Conservation (phyloP, 2,888 invertebrate genomes). For the Meandrusa payeni region DNA sequence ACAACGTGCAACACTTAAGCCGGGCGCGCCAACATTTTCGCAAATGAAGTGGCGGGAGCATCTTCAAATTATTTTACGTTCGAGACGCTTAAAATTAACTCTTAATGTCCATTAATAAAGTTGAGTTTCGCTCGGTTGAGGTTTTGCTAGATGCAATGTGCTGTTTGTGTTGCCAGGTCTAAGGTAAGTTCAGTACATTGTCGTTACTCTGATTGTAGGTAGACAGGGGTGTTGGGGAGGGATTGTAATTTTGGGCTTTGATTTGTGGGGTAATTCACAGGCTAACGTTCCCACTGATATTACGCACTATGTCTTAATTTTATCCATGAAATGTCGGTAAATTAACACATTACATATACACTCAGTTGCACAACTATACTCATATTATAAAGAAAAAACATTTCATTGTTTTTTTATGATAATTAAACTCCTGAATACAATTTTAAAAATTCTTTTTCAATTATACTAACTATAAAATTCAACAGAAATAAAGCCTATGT, state of each 20-base stretch:
- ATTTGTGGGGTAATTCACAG: conserved; percentile 61
- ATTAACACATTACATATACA: conserved; percentile 9
- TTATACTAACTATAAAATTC: too few species aligned
- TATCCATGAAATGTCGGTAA: conserved; percentile 32
- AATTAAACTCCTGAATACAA: too few species aligned
- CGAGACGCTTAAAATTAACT: background rate
- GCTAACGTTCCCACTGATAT: conserved; percentile 40
- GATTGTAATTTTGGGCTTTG: conserved; percentile 49
- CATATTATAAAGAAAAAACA: too few species aligned
- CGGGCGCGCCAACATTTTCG: conserved; percentile 72
- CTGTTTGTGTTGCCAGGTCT: conserved; percentile 32
- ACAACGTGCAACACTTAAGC: conserved; percentile 79
- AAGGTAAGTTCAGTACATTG: conserved; percentile 55
- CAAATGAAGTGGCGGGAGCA: conserved; percentile 73
- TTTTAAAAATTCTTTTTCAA: too few species aligned
- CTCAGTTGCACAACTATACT: too few species aligned
- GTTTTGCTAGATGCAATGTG: conserved; percentile 22
- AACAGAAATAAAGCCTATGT: too few species aligned
- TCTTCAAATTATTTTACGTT: conserved; percentile 37
- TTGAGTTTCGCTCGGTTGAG: conserved; percentile 14
- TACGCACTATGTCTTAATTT: conserved; percentile 46
- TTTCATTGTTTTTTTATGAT: too few species aligned
- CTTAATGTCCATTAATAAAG: conserved; percentile 23
- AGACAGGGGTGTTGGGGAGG: conserved; percentile 28
- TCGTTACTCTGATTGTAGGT: conserved; percentile 57